Evolutionary conservation across 2,888 invertebrate species (phyloP).

Genomic region (Volucella zonaria): DNA sequence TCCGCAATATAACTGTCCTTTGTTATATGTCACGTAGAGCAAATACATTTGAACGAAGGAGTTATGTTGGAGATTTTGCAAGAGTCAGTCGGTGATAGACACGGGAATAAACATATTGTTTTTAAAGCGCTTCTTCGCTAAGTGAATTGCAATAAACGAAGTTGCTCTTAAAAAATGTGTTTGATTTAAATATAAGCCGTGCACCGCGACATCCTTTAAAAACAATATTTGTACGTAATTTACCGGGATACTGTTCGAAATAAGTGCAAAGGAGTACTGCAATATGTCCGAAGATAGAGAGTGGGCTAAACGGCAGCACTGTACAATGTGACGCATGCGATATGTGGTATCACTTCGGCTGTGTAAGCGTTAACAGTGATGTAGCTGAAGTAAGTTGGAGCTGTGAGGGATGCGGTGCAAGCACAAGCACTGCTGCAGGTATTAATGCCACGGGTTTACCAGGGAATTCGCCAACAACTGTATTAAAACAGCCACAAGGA

Average conservation of each 20-base stretch:
- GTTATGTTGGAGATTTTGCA: neutral
- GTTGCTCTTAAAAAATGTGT: neutral
- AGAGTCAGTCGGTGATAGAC: neutral
- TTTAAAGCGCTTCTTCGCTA: neutral
- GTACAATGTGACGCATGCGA: neutral
- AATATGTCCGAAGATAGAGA: neutral
- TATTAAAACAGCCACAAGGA: constrained; percentile 3
- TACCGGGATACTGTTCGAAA: constrained; percentile 5
- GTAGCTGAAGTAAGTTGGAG: constrained; percentile 9
- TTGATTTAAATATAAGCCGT: neutral
- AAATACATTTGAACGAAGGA: neutral
- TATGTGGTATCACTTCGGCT: no score
- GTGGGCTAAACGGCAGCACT: neutral
- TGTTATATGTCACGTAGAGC: constrained; percentile 12
- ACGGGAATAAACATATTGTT: neutral
- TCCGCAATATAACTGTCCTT: constrained; percentile 1
- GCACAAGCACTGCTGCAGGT: constrained; percentile 2
- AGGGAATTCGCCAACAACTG: neutral
- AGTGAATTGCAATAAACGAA: no score
- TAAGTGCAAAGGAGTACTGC: constrained; percentile 20
- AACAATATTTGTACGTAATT: no score
- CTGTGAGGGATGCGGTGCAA: constrained; percentile 3
- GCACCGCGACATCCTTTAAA: no score
- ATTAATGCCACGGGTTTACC: neutral
- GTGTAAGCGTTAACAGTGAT: constrained; percentile 1